These are phyloP conservation scores for Amphimedon queenslandica DNA, from an alignment of 37 sponge, comb jelly and placozoan genomes.

Conservation along the genomic window DNA sequence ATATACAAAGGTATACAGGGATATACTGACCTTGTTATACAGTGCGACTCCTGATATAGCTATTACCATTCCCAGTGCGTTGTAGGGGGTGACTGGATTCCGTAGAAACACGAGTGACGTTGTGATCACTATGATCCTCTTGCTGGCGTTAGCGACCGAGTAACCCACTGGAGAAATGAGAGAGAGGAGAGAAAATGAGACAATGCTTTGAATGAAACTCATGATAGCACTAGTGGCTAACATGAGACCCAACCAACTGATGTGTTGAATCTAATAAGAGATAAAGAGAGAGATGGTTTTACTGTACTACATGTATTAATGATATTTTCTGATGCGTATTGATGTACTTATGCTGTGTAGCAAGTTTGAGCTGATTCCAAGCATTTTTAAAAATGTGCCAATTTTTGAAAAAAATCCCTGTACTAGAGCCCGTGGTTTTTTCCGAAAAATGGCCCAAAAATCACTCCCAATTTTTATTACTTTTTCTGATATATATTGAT, in stretches of 20 bases:
- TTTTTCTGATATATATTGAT: too few relatives aligned
- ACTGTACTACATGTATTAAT: not conserved
- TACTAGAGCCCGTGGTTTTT: too few relatives aligned
- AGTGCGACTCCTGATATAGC: slow-evolving; percentile 69
- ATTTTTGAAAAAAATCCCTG: too few relatives aligned
- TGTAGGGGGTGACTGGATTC: slow-evolving; percentile 74
- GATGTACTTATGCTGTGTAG: too few relatives aligned
- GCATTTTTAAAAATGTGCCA: too few relatives aligned
- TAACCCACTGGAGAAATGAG: slow-evolving; percentile 79
- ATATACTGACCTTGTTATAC: slow-evolving; percentile 65
- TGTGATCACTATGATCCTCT: slow-evolving; percentile 74
- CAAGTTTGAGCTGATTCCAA: too few relatives aligned
- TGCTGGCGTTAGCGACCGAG: slow-evolving; percentile 77
- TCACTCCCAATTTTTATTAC: too few relatives aligned
- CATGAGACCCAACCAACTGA: slow-evolving; percentile 46
- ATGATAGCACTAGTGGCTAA: slow-evolving; percentile 40
- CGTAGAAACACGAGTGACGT: slow-evolving; percentile 56
- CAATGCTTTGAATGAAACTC: slow-evolving; percentile 65
- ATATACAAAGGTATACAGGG: too few relatives aligned
- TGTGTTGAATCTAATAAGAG: slow-evolving; percentile 30
- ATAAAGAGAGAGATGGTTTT: not conserved
- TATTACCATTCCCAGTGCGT: slow-evolving; percentile 72
- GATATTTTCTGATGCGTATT: too few relatives aligned
- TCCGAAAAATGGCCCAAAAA: too few relatives aligned
- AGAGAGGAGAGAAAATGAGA: slow-evolving; percentile 78